Evolutionary conservation across 2,113 vertebrate species (phyloP).

Genomic region (Dolichotis patagonum): DNA sequence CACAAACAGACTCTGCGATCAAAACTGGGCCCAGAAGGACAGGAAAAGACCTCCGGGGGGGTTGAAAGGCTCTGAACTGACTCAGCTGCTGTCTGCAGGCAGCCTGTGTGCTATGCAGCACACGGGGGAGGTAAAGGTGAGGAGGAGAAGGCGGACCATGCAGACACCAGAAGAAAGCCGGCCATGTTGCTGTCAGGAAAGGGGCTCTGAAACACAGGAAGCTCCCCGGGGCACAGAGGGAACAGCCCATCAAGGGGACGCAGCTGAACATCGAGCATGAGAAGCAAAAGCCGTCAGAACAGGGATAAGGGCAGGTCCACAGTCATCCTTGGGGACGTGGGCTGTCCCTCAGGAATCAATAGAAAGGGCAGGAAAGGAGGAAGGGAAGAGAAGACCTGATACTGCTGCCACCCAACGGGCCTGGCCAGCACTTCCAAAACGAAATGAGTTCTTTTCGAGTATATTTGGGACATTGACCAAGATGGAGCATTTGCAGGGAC

Average conservation of each 20-base stretch:
- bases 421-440: neutral
- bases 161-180: neutral
- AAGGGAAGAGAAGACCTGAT: neutral
- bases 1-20: neutral
- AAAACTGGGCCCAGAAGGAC: too few relatives aligned
- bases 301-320: neutral
- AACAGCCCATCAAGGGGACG: accelerated
- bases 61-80: neutral
- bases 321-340: neutral
- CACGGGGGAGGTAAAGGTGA: neutral
- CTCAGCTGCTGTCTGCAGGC: neutral
- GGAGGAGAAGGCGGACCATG: neutral
- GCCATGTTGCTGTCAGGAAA: neutral
- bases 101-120: neutral
- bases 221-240: neutral
- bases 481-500: too few relatives aligned
- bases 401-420: accelerated
- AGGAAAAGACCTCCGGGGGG: neutral
- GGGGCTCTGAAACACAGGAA: neutral
- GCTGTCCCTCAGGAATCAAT: neutral
- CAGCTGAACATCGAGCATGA: neutral
- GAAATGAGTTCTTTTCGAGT: neutral
- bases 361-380: neutral
- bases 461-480: neutral
- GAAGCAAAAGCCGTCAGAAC: neutral